These are phyloP conservation scores for Scophthalmus maximus DNA, from an alignment of 2,113 vertebrate species.

Conservation along the genomic window DNA sequence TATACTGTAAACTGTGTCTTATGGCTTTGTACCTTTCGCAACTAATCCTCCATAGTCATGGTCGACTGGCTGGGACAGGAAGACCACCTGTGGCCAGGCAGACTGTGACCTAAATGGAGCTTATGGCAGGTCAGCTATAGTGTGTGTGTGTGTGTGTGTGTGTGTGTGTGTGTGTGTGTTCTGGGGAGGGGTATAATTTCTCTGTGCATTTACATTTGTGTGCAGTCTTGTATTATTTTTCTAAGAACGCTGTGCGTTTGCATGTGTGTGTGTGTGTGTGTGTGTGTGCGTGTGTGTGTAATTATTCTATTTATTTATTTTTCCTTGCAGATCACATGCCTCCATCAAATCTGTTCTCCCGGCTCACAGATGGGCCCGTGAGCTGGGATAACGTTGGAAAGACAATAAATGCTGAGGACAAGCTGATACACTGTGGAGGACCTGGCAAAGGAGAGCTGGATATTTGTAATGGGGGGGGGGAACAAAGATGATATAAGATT, in stretches of 20 bases:
- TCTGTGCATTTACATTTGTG: conserved; percentile 11
- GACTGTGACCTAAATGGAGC: conserved; percentile 69
- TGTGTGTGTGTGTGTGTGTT: conserved; percentile 9
- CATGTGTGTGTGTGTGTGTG: conserved; percentile 39
- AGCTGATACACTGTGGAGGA: conserved; percentile 54
- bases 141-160: conserved; percentile 17
- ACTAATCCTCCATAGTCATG: conserved; percentile 50
- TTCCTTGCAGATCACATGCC: conserved; percentile 36
- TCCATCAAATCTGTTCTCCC: conserved; percentile 63
- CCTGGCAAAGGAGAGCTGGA: conserved; percentile 64
- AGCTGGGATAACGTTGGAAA: conserved; percentile 61
- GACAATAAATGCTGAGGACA: conserved; percentile 63
- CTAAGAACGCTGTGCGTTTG: conserved; percentile 19
- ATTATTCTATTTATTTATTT: background rate
- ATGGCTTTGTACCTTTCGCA: conserved; percentile 29
- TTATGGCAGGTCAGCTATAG: conserved; percentile 49
- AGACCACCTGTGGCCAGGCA: conserved; percentile 70
- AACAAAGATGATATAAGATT: conserved; percentile 74
- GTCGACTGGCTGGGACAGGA: conserved; percentile 64
- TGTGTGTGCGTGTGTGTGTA: background rate
- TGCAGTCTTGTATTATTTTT: conserved; percentile 27
- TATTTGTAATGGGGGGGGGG: conserved; percentile 65
- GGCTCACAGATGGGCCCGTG: conserved; percentile 64
- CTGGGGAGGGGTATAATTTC: background rate
- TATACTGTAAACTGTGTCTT: conserved; percentile 34